Percentiles rank a stretch among this genome's conserved stretches.
These are phyloP conservation scores for Ariopsis seemanni DNA, from an alignment of 2,113 vertebrate genomes.

Conservation along the genomic window DNA sequence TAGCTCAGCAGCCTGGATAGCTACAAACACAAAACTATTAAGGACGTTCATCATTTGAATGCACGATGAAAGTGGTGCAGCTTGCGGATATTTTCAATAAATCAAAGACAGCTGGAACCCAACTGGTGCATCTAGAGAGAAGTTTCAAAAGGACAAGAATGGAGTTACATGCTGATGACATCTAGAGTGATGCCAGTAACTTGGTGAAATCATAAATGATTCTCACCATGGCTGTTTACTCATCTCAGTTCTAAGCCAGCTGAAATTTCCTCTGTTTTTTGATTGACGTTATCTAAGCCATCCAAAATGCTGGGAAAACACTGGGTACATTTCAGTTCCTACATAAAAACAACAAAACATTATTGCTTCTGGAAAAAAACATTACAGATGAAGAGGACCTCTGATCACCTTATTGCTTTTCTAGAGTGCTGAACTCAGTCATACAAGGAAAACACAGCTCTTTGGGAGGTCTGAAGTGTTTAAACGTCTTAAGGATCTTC, in stretches of 20 bases:
- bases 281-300: background rate
- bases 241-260: background rate
- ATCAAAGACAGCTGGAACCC: slow-evolving; percentile 1
- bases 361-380: background rate
- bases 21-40: slow-evolving; percentile 9
- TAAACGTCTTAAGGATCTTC: too few relatives aligned
- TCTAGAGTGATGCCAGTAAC: background rate
- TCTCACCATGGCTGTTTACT: background rate
- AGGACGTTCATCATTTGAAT: background rate
- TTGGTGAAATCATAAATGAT: background rate
- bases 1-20: slow-evolving; percentile 1
- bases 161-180: background rate
- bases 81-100: background rate
- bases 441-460: background rate
- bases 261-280: background rate
- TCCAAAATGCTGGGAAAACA: background rate
- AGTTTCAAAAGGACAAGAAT: background rate
- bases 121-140: background rate
- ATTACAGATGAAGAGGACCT: background rate
- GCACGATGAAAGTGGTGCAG: background rate
- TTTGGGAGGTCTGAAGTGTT: background rate
- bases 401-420: background rate
- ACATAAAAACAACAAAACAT: background rate
- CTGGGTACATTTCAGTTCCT: background rate
- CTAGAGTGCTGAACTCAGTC: background rate